These are phyloP conservation scores for Eupleurogrammus muticus DNA, from an alignment of 2,797 vertebrate species.

Conservation along the genomic window DNA sequence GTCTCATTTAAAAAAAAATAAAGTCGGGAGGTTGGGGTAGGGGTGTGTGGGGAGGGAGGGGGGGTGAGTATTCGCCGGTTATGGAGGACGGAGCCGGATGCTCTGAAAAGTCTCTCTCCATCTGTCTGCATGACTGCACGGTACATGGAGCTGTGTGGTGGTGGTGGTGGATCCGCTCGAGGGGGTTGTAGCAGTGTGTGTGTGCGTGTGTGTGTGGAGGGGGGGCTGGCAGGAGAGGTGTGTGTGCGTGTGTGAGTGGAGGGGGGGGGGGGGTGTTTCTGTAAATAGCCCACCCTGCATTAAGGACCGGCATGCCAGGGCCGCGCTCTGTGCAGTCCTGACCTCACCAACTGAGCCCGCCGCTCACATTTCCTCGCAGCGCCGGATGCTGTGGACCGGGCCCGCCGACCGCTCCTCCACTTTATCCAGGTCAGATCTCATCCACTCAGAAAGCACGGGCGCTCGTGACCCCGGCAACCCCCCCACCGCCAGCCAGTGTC, in stretches of 20 bases:
- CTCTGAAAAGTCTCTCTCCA: slow-evolving; percentile 56
- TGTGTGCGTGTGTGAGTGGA: not conserved
- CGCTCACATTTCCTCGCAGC: slow-evolving; percentile 63
- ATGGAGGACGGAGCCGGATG: slow-evolving; percentile 31
- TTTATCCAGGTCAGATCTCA: slow-evolving; percentile 75
- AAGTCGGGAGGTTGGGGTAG: slow-evolving; percentile 30
- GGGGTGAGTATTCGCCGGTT: slow-evolving; percentile 30
- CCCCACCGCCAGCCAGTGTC: slow-evolving; percentile 65
- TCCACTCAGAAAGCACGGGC: slow-evolving; percentile 57
- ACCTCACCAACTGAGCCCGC: slow-evolving; percentile 63
- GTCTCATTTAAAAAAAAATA: slow-evolving; percentile 47
- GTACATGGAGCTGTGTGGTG: slow-evolving; percentile 53
- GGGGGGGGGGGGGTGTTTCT: slow-evolving; percentile 35
- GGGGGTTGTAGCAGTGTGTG: slow-evolving; percentile 51
- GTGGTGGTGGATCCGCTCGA: slow-evolving; percentile 59
- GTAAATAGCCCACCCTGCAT: slow-evolving; percentile 78
- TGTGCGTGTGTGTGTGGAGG: not conserved
- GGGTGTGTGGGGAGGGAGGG: not conserved
- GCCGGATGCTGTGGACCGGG: slow-evolving; percentile 47
- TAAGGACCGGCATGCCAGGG: slow-evolving; percentile 60
- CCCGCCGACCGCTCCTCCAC: slow-evolving; percentile 53
- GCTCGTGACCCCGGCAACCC: slow-evolving; percentile 44
- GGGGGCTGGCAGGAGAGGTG: slow-evolving; percentile 3
- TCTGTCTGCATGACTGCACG: slow-evolving; percentile 69
- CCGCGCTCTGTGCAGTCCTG: slow-evolving; percentile 54